Evolutionary conservation across 1,140 invertebrate species (phyloP).

Genomic region (Pomacea maculata): DNA sequence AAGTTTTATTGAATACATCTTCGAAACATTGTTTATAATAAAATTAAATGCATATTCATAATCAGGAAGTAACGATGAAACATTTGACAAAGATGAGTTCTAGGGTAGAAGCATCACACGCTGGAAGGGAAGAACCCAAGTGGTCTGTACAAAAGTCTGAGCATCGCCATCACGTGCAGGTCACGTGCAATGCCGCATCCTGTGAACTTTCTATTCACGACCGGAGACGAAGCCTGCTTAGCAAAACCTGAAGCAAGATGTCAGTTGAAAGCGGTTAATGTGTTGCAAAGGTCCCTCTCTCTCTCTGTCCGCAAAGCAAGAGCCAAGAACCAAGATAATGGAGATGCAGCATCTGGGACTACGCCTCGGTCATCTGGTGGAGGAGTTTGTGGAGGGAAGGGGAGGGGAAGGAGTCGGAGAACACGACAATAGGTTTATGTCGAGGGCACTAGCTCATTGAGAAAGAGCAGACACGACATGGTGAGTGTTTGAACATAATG

Average conservation of each 20-base stretch:
- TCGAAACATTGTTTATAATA: neutral
- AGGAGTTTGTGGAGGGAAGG: too few species aligned
- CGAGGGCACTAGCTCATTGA: conserved; percentile 10
- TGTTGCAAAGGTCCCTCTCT: too few species aligned
- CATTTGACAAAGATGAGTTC: neutral
- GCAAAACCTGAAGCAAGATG: too few species aligned
- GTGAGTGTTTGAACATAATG: conserved; percentile 7
- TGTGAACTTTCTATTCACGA: too few species aligned
- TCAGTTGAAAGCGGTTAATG: too few species aligned
- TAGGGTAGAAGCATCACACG: neutral
- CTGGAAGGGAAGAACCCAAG: neutral
- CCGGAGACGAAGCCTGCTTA: too few species aligned
- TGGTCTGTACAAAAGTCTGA: too few species aligned
- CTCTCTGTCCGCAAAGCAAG: too few species aligned
- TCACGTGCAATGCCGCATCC: too few species aligned
- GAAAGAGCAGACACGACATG: conserved; percentile 10
- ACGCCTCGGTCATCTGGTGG: neutral
- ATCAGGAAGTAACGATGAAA: neutral
- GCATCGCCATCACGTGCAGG: too few species aligned
- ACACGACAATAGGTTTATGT: conserved; percentile 30
- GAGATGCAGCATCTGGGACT: conserved; percentile 1
- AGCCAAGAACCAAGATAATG: too few species aligned
- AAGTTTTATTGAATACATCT: neutral
- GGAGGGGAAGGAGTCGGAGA: neutral
- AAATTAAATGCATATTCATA: neutral